These are phyloP conservation scores for Syrmaticus mikado DNA, from an alignment of 2,113 vertebrate species.

Conservation along the genomic window DNA sequence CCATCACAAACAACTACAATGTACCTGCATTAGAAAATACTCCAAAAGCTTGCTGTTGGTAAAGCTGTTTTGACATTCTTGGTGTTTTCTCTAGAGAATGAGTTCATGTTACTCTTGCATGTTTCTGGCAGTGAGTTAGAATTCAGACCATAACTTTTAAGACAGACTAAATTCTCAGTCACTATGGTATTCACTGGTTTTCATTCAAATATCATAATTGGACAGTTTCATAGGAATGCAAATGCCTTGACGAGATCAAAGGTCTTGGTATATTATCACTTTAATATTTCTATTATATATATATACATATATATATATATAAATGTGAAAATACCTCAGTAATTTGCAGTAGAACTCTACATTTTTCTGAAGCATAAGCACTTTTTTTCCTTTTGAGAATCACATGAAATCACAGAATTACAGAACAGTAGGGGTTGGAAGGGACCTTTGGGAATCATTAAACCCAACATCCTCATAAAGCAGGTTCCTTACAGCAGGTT, in stretches of 20 bases:
- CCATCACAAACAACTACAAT: neutral
- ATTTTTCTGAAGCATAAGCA: neutral
- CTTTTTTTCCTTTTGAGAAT: neutral
- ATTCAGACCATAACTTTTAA: neutral
- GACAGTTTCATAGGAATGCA: neutral
- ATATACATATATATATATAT: neutral
- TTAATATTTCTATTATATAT: neutral
- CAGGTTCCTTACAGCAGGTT: too few relatives aligned
- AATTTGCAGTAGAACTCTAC: neutral
- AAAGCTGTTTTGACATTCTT: neutral
- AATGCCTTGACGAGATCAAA: neutral
- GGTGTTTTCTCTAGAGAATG: neutral
- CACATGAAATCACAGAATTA: too few relatives aligned
- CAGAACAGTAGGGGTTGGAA: too few relatives aligned
- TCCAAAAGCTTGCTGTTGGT: neutral
- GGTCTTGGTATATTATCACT: neutral
- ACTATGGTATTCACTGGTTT: neutral
- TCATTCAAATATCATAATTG: neutral
- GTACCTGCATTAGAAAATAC: neutral
- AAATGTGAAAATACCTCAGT: neutral
- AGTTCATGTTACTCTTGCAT: neutral
- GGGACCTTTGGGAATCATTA: too few relatives aligned
- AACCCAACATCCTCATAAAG: too few relatives aligned
- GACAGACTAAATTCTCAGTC: neutral
- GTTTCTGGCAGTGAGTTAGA: neutral